These are phyloP conservation scores for Clarias platycephalus DNA, from an alignment of 2,797 vertebrate genomes.

Conservation along the genomic window DNA sequence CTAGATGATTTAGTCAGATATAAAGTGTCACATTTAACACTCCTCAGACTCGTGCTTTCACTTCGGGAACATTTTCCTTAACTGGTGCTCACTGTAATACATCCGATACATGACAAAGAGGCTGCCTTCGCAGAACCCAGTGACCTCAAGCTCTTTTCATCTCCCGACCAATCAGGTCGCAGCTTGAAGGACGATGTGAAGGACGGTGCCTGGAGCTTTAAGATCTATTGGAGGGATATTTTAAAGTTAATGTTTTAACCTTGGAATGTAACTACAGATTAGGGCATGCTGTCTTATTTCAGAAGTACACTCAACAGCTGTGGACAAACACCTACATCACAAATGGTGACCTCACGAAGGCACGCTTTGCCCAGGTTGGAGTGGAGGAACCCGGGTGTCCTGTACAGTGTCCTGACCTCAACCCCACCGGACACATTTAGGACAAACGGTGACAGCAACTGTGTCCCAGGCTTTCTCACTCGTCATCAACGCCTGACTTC, in stretches of 20 bases:
- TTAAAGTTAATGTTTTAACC: background rate
- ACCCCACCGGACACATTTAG: background rate
- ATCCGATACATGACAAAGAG: background rate
- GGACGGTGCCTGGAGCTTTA: background rate
- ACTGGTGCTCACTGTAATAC: background rate
- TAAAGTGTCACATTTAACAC: background rate
- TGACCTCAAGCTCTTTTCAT: background rate
- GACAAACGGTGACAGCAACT: background rate
- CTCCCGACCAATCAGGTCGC: background rate
- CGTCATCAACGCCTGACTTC: background rate
- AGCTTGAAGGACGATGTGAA: background rate
- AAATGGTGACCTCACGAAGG: background rate
- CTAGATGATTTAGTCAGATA: background rate
- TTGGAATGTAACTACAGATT: background rate
- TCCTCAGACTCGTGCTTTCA: background rate
- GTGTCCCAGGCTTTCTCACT: background rate
- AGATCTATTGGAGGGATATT: background rate
- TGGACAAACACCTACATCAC: background rate
- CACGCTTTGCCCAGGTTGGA: background rate
- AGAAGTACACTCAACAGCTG: background rate
- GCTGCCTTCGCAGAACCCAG: background rate
- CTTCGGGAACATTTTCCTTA: background rate
- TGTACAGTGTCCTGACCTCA: constrained; percentile 4
- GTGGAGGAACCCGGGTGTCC: background rate
- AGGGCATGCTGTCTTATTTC: background rate